Evolutionary conservation across 2,888 invertebrate genomes (phyloP).

Genomic region (Crocallis elinguaria): DNA sequence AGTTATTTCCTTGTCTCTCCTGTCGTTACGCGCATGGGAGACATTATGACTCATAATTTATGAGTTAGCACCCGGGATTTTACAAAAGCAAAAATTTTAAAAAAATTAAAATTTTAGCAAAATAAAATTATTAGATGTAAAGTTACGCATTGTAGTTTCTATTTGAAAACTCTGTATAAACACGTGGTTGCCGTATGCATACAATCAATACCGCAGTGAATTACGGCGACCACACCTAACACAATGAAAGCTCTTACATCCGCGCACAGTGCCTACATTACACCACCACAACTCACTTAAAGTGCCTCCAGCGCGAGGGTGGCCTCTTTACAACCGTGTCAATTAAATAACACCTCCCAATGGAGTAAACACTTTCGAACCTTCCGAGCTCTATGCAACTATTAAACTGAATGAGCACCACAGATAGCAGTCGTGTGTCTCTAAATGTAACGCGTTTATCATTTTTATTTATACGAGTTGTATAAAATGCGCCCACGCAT

Average conservation of each 20-base stretch:
- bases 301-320: conserved; percentile 19
- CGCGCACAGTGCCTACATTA: conserved; percentile 12
- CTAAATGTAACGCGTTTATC: conserved; percentile 32
- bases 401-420: conserved; percentile 26
- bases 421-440: conserved; percentile 32
- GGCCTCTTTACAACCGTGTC: conserved; percentile 31
- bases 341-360: conserved; percentile 30
- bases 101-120: too few species aligned
- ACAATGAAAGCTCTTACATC: conserved; percentile 27
- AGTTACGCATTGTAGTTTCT: background rate
- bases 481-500: conserved; percentile 35
- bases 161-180: background rate
- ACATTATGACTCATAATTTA: too few species aligned
- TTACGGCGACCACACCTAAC: conserved; percentile 24
- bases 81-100: too few species aligned
- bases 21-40: too few species aligned
- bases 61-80: too few species aligned
- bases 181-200: conserved; percentile 1
- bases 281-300: conserved; percentile 18
- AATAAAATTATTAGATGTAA: too few species aligned
- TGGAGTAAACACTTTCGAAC: conserved; percentile 25
- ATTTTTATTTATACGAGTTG: conserved; percentile 34
- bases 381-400: conserved; percentile 24
- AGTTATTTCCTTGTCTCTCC: too few species aligned
- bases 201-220: conserved; percentile 22